These are phyloP conservation scores for Holcopasites calliopsidis DNA, from an alignment of 1,140 invertebrate species.

Conservation along the genomic window DNA sequence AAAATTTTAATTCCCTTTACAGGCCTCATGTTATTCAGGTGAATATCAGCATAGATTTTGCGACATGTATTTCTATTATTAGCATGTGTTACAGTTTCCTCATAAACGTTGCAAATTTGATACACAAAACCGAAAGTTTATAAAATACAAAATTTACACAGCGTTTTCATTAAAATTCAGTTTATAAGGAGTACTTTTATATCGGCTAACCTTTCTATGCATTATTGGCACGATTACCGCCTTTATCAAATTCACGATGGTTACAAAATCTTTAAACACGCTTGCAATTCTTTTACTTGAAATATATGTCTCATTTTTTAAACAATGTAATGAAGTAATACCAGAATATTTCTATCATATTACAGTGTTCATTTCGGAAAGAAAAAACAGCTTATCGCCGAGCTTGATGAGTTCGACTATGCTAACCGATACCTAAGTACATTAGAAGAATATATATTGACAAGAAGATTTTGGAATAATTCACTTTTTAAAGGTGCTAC, in stretches of 20 bases:
- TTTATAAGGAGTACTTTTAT: neutral
- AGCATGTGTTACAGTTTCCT: neutral
- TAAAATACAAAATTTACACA: too few species aligned
- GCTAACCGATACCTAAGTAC: neutral
- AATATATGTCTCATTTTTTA: too few species aligned
- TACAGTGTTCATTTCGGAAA: neutral
- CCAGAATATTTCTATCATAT: conserved; percentile 3
- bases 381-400: neutral
- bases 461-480: neutral
- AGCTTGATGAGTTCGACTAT: conserved; percentile 2
- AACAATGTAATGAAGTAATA: too few species aligned
- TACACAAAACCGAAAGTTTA: too few species aligned
- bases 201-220: neutral
- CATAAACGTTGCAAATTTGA: too few species aligned
- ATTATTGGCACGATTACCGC: neutral
- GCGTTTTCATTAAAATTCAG: neutral
- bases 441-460: neutral
- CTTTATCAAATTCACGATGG: neutral
- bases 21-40: neutral
- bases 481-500: too few species aligned
- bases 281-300: too few species aligned
- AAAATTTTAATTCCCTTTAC: accelerated
- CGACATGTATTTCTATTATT: neutral
- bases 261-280: too few species aligned
- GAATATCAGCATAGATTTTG: neutral